A percentile compares a stretch with the other conserved stretches of the same genome.
Conservation (phyloP, 2,888 invertebrate species). For the Deladenus siricidicola region DNA sequence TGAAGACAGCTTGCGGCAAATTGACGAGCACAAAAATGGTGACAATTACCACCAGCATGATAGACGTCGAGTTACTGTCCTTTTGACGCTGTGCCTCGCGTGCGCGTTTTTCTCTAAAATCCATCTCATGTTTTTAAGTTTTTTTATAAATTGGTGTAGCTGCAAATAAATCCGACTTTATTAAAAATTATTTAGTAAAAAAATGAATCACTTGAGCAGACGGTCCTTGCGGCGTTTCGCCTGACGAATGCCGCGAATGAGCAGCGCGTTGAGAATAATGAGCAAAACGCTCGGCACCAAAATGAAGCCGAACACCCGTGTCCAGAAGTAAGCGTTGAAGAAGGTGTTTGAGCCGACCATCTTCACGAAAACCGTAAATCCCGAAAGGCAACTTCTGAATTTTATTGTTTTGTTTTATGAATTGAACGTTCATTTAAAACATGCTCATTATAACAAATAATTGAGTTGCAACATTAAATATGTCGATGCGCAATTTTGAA, state of each 20-base stretch:
- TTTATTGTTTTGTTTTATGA: no score
- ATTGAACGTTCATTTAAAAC: no score
- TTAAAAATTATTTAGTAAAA: no score
- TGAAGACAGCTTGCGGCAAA: conserved; percentile 55
- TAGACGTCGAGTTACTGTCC: conserved; percentile 54
- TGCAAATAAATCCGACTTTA: no score
- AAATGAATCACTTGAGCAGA: conserved; percentile 61
- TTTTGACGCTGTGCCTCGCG: conserved; percentile 49
- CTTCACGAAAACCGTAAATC: conserved; percentile 36
- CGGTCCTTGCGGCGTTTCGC: conserved; percentile 72
- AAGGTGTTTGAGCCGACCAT: conserved; percentile 62
- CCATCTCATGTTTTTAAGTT: no score
- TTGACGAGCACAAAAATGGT: conserved; percentile 58
- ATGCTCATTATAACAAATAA: no score
- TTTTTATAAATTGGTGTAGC: no score
- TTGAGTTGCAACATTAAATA: no score
- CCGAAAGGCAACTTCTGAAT: conserved; percentile 41
- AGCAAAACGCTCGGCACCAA: conserved; percentile 78
- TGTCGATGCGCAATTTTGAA: no score
- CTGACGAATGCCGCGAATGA: conserved; percentile 76
- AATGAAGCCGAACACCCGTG: conserved; percentile 83
- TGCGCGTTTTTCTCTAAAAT: conserved; percentile 47
- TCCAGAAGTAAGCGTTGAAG: conserved; percentile 66
- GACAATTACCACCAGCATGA: conserved; percentile 56
- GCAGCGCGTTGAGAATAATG: conserved; percentile 75